Evolutionary conservation across 2,888 invertebrate genomes (phyloP).

Genomic region (Notodonta ziczac): DNA sequence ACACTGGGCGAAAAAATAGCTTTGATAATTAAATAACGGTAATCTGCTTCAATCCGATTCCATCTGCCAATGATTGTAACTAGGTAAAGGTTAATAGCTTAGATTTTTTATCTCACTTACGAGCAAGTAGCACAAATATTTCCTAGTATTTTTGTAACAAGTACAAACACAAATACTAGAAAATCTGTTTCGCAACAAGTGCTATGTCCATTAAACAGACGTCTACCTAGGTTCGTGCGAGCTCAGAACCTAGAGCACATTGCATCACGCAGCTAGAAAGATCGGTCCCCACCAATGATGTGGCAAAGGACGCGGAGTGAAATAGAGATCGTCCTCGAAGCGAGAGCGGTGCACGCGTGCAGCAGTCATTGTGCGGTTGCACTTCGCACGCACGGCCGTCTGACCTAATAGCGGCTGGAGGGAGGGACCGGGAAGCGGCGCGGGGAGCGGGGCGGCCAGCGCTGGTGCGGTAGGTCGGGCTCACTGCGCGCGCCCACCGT

Average conservation of each 20-base stretch:
- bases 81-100: too few relatives aligned
- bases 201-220: conserved; percentile 47
- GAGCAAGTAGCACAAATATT: too few relatives aligned
- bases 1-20: too few relatives aligned
- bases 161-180: background rate
- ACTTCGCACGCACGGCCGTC: conserved; percentile 81
- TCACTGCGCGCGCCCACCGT: conserved; percentile 78
- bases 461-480: conserved; percentile 83
- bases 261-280: conserved; percentile 82
- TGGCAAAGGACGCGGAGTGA: conserved; percentile 82
- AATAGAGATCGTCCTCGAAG: conserved; percentile 85
- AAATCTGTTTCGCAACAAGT: conserved; percentile 7
- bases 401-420: conserved; percentile 84
- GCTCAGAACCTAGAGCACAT: conserved; percentile 66
- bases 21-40: too few relatives aligned
- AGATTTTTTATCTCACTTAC: too few relatives aligned
- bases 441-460: conserved; percentile 67
- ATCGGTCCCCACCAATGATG: conserved; percentile 82
- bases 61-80: too few relatives aligned
- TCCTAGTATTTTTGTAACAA: too few relatives aligned
- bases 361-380: conserved; percentile 82
- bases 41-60: too few relatives aligned
- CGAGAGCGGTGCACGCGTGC: conserved; percentile 84
- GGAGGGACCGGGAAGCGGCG: conserved; percentile 81
- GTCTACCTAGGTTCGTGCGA: conserved; percentile 60